Evolutionary conservation across 2,888 invertebrate species (phyloP), one percentile per base, ranked within the genome.

Genomic region (Phasia obesa): DNA sequence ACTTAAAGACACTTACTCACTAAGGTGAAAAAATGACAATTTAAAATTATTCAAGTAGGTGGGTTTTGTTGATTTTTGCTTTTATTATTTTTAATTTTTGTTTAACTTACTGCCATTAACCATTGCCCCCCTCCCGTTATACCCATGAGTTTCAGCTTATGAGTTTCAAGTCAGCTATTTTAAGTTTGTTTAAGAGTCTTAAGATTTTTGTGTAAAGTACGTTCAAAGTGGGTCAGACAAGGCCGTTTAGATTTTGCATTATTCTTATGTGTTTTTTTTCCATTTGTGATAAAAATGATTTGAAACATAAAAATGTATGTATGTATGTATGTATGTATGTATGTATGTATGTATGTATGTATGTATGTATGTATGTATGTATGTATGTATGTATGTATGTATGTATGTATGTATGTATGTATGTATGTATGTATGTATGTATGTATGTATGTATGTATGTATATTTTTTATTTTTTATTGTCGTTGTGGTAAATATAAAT

Each of bases 141-240:
- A 21, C 5, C 25, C 51, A 21, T 59, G 17, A 11, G 6, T 13
- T n/a, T 42, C 19, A 35, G 47, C 51, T 60, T 49, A 23, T 73
- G 25, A 38, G 25, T 35, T 62, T 44, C 17, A 47, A 57, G 19
- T 47, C 21, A 57, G 38, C 55, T 57, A 13, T 44, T 47, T 47
- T 7, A 15, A 6, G 0, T 19, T 11, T 57, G 44, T 25, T 31
- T 9, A 31, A 31, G 11, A 62, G 70, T 70, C 64, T 67, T 38
- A 51, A 51, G 15, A 80, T 80, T 80, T 65, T 21, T 42, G 70
- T 64, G 23, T 44, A 75, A 70, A 70, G 71, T 71, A 81, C 59
- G 44, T 76, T 85, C 84, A 87, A 87, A 89, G 89, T 89, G 87
- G 90, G 89, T 89, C 89, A 90, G 88, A 81, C 90, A 89, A 89